Base-by-base conservation (phyloP, 2,888 invertebrate species). In the Acanthococcus lagerstroemiae region DNA sequence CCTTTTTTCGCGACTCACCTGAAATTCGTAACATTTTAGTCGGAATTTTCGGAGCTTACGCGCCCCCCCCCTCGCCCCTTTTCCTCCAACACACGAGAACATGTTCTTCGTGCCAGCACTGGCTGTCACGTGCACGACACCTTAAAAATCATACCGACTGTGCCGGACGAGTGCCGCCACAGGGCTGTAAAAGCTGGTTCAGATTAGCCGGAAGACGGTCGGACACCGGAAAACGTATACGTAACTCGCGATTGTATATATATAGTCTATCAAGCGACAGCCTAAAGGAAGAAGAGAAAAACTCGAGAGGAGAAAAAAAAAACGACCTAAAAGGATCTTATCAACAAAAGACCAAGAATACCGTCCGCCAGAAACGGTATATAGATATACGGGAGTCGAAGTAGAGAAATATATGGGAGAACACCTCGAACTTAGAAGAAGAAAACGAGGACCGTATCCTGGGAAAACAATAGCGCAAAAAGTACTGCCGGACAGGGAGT, bases 381-480 rank as follows among this genome's bases (percentile, higher is more conserved):
- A n/a, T 15, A 25, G n/a, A 46, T 6, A 24, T 19, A 50, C 24
- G 24, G 44, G 19, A 26, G 55, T 26, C 63, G 55, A 24, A 22
- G 26, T 65, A 55, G 17, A 50, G 27, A 55, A 54, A 65, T 65
- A 65, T 65, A 55, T 54, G 46, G 44, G 50, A 61, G 37, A 61
- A 61, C 65, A 65, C 65, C 65, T 65, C 55, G 45, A 55, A 45
- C 27, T 65, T 65, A 44, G 55, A 65, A 55, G 45, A 63, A 52
- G 37, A 55, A 37, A 26, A 60, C 52, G 63, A 63, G 25, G 9
- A 45, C 45, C 65, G 66, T 56, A 56, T 56, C 66, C 56, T 56
- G 66, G 66, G 66, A 66, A 66, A 66, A 66, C 66, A 66, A 66
- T 66, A 66, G 66, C 45, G 46, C 66, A 50, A 56, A 56, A 55